Conservation (phyloP, 2,888 invertebrate genomes). For the Rhogogaster chlorosoma region DNA sequence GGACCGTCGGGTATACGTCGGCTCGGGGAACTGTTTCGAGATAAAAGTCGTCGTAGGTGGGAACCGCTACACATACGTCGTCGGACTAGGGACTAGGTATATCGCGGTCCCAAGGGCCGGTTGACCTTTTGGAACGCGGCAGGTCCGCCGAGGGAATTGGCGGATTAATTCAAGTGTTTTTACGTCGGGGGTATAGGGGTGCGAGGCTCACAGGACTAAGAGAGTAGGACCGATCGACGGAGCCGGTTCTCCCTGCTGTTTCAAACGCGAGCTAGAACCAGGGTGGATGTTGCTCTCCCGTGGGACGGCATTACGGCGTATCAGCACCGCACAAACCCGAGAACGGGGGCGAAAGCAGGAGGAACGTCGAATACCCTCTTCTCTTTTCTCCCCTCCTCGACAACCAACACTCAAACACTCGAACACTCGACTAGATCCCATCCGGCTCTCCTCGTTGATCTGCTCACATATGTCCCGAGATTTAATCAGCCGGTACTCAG, state of each 20-base stretch:
- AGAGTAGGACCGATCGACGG: slow-evolving; percentile 52
- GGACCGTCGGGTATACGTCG: background rate
- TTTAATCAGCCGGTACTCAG: slow-evolving; percentile 75
- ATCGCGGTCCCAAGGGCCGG: slow-evolving; percentile 35
- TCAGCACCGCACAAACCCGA: slow-evolving; percentile 74
- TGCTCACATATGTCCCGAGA: slow-evolving; percentile 76
- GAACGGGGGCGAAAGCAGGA: background rate
- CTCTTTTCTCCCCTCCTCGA: slow-evolving; percentile 50
- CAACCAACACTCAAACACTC: slow-evolving; percentile 21
- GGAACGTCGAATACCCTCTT: slow-evolving; percentile 64
- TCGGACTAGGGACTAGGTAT: background rate
- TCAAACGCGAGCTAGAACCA: slow-evolving; percentile 19
- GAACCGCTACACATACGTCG: background rate
- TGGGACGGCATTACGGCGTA: slow-evolving; percentile 75
- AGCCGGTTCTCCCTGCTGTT: slow-evolving; percentile 33
- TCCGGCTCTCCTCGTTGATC: slow-evolving; percentile 77
- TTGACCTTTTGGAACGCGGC: slow-evolving; percentile 74
- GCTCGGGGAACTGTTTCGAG: background rate
- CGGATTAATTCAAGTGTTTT: slow-evolving; percentile 78
- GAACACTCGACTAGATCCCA: slow-evolving; percentile 50
- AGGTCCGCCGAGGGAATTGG: slow-evolving; percentile 65
- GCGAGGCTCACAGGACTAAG: slow-evolving; percentile 53
- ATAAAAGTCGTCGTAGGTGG: background rate
- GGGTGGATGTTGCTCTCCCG: slow-evolving; percentile 61
- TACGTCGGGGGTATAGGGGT: slow-evolving; percentile 61